Base-by-base conservation (phyloP, 2,797 vertebrate genomes). In the Lerista edwardsae region DNA sequence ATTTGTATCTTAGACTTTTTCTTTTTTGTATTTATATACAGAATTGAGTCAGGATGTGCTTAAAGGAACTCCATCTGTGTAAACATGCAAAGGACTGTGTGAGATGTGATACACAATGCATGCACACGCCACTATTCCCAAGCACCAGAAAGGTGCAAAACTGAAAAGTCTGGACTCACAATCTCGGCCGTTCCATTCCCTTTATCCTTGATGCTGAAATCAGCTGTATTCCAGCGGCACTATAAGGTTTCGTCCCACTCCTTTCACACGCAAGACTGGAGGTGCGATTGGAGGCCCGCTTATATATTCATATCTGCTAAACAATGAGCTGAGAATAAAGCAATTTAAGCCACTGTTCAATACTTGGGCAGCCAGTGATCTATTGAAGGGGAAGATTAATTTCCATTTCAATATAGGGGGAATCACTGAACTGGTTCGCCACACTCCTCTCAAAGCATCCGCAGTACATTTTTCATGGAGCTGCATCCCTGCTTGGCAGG, bases 251-350 rank as follows among this genome's bases (percentile, higher is more conserved):
- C 67, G 77, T 83, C 39, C 74, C 85, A 19, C 36, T 61, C 41
- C 34, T 74, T 87, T 41, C 31, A 2, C 31, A 34, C 83, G 68
- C 68, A 79, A 87, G 87, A 91, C 44, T 51, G 0, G 3, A 0
- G 69, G 5, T 74, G 57, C 5, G 3, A 89, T 78, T 12, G 27
- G 81, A 91, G 88, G 6, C 0, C 0, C 6, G 59, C 8, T 19
- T 67, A 68, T 83, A 55, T 34, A 86, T 87, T 88, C n/a, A 67
- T 82, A 57, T 83, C 83, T 87, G 71, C 29, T 61, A 73, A 89
- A 81, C 17, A 85, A 75, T 61, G 39, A 78, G 64, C 19, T 1
- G 25, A 84, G 62, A 88, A 76, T 67, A 90, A 90, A 91, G 39
- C 7, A 55, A 41, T 87, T 78, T 61, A 83, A 59, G 41, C 25